Percentiles rank a stretch among this genome's conserved stretches.
phyloP scores from a whole-genome alignment of 2,888 invertebrate species.

The Micoletzkya japonica region DNA sequence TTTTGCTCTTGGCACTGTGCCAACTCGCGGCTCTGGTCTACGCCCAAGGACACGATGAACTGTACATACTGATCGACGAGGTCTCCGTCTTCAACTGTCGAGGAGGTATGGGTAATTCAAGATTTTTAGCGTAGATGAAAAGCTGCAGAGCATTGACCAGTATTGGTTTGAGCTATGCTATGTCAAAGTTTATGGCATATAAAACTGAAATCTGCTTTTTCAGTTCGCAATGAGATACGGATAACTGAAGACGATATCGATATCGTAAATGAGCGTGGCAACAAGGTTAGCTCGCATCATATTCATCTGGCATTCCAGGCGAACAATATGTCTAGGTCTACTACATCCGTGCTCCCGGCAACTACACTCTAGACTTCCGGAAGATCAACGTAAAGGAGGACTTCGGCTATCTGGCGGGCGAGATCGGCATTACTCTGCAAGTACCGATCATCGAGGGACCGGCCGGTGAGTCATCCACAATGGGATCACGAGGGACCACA shows the following conservation, averaged over 20 bases:
- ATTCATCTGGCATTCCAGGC: background rate
- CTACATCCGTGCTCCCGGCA: conserved; percentile 62
- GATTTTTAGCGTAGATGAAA: background rate
- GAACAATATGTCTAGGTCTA: conserved; percentile 38
- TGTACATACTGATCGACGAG: conserved; percentile 60
- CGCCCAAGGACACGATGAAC: conserved; percentile 41
- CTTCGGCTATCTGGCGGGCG: conserved; percentile 57
- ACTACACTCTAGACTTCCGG: conserved; percentile 58
- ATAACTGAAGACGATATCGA: conserved; percentile 60
- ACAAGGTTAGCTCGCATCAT: conserved; percentile 33
- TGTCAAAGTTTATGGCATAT: background rate
- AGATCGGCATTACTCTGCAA: conserved; percentile 61
- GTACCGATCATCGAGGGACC: conserved; percentile 62
- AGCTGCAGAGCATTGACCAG: background rate
- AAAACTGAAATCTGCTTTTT: conserved; percentile 20
- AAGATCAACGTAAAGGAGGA: conserved; percentile 48
- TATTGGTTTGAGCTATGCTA: background rate
- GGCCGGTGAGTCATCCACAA: conserved; percentile 41
- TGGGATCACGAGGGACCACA: background rate
- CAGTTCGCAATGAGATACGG: conserved; percentile 61
- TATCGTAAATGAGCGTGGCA: conserved; percentile 59
- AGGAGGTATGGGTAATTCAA: conserved; percentile 44
- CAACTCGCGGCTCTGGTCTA: background rate
- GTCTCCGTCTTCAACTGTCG: conserved; percentile 57
- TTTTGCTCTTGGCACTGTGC: conserved; percentile 13